Percentiles rank a stretch among this genome's conserved stretches.
Evolutionary conservation across 2,113 vertebrate genomes (phyloP).

Genomic region (Trogon surrucura): DNA sequence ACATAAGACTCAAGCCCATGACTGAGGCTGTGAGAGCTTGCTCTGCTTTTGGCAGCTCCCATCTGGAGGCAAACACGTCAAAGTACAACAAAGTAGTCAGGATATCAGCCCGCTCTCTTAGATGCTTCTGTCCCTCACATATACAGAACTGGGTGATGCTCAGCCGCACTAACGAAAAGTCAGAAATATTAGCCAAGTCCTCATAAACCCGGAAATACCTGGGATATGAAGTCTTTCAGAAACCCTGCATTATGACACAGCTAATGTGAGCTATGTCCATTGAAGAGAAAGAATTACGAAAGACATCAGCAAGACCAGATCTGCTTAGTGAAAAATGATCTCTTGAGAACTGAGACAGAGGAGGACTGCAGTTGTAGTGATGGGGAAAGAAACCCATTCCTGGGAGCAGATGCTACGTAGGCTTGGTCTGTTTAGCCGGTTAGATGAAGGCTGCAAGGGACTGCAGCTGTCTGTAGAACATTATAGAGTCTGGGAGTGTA

Average conservation of each 20-base stretch:
- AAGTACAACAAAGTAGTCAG: not conserved
- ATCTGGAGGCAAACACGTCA: not conserved
- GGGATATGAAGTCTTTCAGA: not conserved
- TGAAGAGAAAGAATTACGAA: not conserved
- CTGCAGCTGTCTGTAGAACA: not conserved
- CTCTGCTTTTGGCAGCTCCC: not conserved
- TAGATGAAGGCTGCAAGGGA: not conserved
- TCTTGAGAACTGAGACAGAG: not conserved
- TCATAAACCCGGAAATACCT: not conserved
- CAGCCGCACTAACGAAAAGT: not conserved
- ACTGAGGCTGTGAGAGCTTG: not conserved
- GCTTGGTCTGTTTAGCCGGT: not conserved
- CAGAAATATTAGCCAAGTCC: not conserved
- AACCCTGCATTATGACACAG: not conserved
- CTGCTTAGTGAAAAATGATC: not conserved
- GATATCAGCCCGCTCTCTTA: not conserved
- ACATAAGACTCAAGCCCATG: not conserved
- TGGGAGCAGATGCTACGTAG: not conserved
- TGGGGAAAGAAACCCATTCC: not conserved
- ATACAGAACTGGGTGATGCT: not conserved
- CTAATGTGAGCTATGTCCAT: not conserved
- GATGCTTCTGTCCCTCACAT: rapidly evolving
- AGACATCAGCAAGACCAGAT: not conserved
- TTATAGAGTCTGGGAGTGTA: not conserved
- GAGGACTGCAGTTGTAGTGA: not conserved